Percentiles rank a stretch among this genome's conserved stretches.
Evolutionary conservation across 2,113 vertebrate genomes (phyloP).

Genomic region (Coracopsis vasa): DNA sequence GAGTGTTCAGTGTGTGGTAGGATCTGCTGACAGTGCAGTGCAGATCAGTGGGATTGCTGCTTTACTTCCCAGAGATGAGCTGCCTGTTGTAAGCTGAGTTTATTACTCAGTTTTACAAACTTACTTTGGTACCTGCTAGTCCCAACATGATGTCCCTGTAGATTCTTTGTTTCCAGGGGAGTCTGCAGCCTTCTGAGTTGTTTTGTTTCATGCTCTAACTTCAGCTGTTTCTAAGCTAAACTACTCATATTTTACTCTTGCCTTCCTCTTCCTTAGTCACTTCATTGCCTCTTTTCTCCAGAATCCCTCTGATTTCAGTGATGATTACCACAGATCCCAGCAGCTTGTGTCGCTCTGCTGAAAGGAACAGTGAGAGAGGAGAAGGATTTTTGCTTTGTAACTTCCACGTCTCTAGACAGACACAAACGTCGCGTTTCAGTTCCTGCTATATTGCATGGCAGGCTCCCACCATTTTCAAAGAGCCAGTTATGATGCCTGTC

Average conservation of each 20-base stretch:
- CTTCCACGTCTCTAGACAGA: not conserved
- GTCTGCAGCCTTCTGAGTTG: not conserved
- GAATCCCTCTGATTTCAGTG: not conserved
- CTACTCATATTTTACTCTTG: not conserved
- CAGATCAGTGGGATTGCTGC: not conserved
- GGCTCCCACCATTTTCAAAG: not conserved
- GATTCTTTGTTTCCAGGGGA: not conserved
- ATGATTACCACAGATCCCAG: not conserved
- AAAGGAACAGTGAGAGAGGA: not conserved
- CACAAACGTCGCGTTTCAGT: not conserved
- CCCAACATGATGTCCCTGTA: not conserved
- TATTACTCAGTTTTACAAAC: not conserved
- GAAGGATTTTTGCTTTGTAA: not conserved
- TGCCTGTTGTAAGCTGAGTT: not conserved
- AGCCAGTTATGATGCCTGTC: not conserved
- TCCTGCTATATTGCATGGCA: rapidly evolving
- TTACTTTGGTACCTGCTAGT: not conserved
- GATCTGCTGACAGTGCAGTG: not conserved
- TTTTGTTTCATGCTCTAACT: not conserved
- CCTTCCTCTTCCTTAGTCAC: not conserved
- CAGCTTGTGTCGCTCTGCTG: not conserved
- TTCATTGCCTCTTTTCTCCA: not conserved
- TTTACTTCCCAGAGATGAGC: not conserved
- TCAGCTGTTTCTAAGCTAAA: not conserved
- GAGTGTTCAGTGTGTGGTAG: not conserved